Conservation (phyloP, 2,888 invertebrate genomes). For the Amiota mariae region DNA sequence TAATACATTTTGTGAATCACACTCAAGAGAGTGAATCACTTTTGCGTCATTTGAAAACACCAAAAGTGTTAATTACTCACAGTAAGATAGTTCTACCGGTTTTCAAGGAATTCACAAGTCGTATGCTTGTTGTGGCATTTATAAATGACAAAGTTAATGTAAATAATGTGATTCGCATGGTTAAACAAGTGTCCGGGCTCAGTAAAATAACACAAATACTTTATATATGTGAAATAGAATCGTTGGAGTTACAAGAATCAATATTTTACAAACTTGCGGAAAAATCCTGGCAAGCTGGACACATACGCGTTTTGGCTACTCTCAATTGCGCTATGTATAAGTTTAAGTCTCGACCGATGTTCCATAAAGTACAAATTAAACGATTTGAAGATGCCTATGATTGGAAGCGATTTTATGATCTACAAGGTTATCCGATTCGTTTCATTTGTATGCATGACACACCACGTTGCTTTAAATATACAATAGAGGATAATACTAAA, state of each 20-base stretch:
- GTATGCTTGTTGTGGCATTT: not conserved
- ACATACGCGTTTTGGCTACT: not conserved
- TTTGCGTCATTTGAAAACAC: not conserved
- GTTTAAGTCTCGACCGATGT: not conserved
- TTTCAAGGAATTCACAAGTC: not conserved
- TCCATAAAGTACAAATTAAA: not conserved
- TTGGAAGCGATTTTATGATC: not conserved
- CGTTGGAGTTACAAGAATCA: not conserved
- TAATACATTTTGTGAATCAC: not conserved
- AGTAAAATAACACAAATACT: not conserved
- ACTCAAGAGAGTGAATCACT: not conserved
- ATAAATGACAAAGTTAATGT: not conserved
- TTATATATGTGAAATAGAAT: not conserved
- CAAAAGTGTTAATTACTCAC: not conserved
- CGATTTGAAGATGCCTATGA: not conserved
- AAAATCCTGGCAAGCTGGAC: not conserved
- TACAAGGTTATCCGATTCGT: not conserved
- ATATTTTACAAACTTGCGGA: not conserved
- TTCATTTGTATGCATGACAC: not conserved
- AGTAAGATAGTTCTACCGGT: not conserved
- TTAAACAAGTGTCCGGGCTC: not conserved
- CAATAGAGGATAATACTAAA: not conserved
- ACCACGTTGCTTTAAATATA: not conserved
- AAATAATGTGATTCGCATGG: not conserved
- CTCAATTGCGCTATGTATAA: not conserved